phyloP scores from a whole-genome alignment of 2,888 invertebrate species.

The Drosophila infuscata region DNA sequence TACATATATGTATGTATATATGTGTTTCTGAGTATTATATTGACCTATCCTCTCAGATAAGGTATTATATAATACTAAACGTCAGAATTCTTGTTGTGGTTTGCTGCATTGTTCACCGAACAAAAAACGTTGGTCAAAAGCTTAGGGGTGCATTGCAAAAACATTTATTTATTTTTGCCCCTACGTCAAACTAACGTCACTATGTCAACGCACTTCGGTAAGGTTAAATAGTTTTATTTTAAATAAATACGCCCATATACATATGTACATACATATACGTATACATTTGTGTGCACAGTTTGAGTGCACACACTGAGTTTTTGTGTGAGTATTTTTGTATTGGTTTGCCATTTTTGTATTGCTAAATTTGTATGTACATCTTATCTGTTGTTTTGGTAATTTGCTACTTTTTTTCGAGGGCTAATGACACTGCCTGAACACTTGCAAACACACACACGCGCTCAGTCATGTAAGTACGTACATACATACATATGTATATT shows the following conservation, averaged over 20 bases:
- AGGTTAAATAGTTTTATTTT: constrained; percentile 79
- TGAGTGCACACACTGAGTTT: neutral
- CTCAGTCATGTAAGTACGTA: constrained; percentile 5
- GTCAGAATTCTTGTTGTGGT: constrained; percentile 20
- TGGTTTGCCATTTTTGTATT: constrained; percentile 23
- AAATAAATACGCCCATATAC: constrained; percentile 14
- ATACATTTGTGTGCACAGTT: constrained; percentile 16
- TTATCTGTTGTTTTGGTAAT: constrained; percentile 62
- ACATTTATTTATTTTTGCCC: constrained; percentile 15
- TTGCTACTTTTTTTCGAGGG: constrained; percentile 48
- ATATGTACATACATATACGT: neutral
- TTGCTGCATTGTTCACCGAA: constrained; percentile 13
- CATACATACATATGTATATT: neutral
- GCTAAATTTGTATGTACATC: constrained; percentile 14
- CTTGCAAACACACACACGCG: constrained; percentile 2
- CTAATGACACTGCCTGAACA: constrained; percentile 50
- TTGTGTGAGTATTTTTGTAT: neutral
- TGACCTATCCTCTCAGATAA: constrained; percentile 3
- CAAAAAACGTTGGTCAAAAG: constrained; percentile 16
- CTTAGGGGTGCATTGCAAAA: constrained; percentile 32
- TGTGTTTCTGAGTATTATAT: neutral
- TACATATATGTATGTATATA: neutral
- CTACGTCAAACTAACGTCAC: constrained; percentile 57
- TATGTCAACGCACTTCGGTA: constrained; percentile 59
- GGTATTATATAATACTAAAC: constrained; percentile 40